Evolutionary conservation across 2,113 vertebrate genomes (phyloP), one percentile per base, ranked within the genome.

Genomic region (Hoplias malabaricus): DNA sequence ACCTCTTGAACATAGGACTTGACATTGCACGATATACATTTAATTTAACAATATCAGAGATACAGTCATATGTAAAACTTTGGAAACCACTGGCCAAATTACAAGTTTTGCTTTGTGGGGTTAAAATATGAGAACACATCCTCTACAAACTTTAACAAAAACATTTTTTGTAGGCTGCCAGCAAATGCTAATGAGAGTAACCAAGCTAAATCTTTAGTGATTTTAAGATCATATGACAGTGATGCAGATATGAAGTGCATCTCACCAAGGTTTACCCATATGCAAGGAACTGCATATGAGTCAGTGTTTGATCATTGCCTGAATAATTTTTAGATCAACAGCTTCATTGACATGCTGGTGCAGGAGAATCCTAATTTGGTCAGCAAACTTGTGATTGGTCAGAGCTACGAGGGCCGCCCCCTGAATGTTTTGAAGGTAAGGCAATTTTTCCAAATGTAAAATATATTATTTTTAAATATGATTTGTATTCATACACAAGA

Each of bases 341-440:
- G 16, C 9, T 98, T 96, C 94, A 95, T 97, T 50, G 94, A 98
- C 70, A 84, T 57, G 74, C 90, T 98, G 77, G 94, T 94, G 87
- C 85, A 86, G 3, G 92, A 95, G 65, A 92, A 97, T 70, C 93
- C 94, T 56, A 50, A 25, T 38, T 67, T 98, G 0, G 88, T 98
- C 75, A 96, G 93, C 91, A 97, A 96, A 88, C 40, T 96, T 13
- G 89, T 90, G 84, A 96, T 98, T 0, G 96, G 96, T 69, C 75
- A 86, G 68, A 99, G 95, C 87, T 97, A 93, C 0, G 88, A 99
- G 90, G 88, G 92, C 0, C 91, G 93, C 1, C 84, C 94, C 36
- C 88, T 99, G 21, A 90, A 93, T 0, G 90, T 98, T 67, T 92
- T 99, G 57, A 97, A 96, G 94, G 96, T 98, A 86, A 78, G 73